These are phyloP conservation scores for Amia ocellicauda DNA, from an alignment of 2,113 vertebrate genomes.

Conservation along the genomic window DNA sequence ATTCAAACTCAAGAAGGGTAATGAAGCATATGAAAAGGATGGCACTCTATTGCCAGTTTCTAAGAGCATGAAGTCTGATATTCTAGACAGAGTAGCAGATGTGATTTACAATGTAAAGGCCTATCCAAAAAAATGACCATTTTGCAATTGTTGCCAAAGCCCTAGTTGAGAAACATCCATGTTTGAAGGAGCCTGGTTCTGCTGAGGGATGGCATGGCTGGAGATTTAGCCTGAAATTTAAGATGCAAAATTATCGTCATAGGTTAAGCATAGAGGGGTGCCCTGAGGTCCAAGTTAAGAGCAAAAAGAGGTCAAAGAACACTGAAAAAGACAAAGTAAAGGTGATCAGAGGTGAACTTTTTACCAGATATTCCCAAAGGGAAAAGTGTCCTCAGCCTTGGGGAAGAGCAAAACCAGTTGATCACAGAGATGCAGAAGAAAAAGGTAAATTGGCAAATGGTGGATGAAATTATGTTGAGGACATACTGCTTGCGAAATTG, in stretches of 20 bases:
- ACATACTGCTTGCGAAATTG: slow-evolving; percentile 7
- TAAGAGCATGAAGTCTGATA: background rate
- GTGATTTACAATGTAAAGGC: slow-evolving; percentile 3
- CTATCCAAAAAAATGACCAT: slow-evolving; percentile 22
- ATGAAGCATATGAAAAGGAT: slow-evolving; percentile 1
- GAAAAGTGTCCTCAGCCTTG: slow-evolving; percentile 18
- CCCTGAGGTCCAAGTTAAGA: slow-evolving; percentile 7
- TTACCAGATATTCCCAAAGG: slow-evolving; percentile 24
- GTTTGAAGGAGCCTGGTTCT: slow-evolving; percentile 25
- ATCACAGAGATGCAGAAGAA: slow-evolving; percentile 23
- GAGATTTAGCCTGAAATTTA: slow-evolving; percentile 22
- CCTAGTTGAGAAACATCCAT: slow-evolving; percentile 27
- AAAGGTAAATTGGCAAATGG: slow-evolving; percentile 10
- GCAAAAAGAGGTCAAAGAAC: background rate
- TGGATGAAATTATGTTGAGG: slow-evolving; percentile 15
- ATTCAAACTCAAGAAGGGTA: background rate
- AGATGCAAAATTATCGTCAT: slow-evolving; percentile 28
- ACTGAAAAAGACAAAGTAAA: slow-evolving; percentile 13
- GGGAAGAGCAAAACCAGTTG: slow-evolving; percentile 13
- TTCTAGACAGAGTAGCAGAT: background rate
- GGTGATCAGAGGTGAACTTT: slow-evolving; percentile 5
- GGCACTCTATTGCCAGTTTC: background rate
- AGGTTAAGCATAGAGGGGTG: slow-evolving; percentile 17
- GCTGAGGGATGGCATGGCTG: slow-evolving; percentile 17
- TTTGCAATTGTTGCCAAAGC: slow-evolving; percentile 26